Base-by-base conservation (phyloP, 2,113 vertebrate species). In the Percina caprodes region DNA sequence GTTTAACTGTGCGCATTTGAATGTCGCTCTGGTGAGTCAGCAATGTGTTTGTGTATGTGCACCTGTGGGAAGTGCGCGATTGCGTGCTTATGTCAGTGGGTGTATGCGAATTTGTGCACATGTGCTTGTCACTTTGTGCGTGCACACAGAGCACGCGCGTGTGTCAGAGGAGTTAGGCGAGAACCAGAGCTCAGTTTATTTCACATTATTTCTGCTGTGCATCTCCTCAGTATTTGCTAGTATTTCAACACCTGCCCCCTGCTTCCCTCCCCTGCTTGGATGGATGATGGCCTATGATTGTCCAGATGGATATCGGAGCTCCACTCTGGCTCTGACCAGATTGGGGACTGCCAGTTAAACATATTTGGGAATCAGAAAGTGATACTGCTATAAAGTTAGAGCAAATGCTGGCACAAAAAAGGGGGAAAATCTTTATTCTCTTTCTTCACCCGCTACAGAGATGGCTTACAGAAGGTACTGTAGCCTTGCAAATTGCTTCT, bases 141-240 rank as follows among this genome's bases (percentile, higher is more conserved):
- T 21, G 46, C 62, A 4, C 67, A 21, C 55, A 52, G 30, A 5
- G n/a, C 45, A 48, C 19, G 63, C 30, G 45, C 18, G 63, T 54
- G 52, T 67, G 62, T 26, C 23, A 59, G 71, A 62, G 21, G 49
- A 70, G 52, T 60, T 59, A 69, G 72, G 52, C 48, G 56, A 67
- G 46, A 68, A 66, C 51, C 69, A 61, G 39, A 59, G 51, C 51
- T 80, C 77, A 83, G 88, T 86, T 42, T 83, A 86, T 88, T 84
- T 86, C 49, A 82, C 49, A 90, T 91, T 35, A 85, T 93, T 92
- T 91, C 77, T 90, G 78, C 83, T 88, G 67, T 51, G 60, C 35
- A 69, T 80, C 78, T 84, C 58, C 51, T 83, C 67, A 6, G 74
- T 51, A 49, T 85, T 61, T 70, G 75, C 77, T 30, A 26, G 72